Base-by-base conservation (phyloP, 2,888 invertebrate species). In the Seira sanloemensis region DNA sequence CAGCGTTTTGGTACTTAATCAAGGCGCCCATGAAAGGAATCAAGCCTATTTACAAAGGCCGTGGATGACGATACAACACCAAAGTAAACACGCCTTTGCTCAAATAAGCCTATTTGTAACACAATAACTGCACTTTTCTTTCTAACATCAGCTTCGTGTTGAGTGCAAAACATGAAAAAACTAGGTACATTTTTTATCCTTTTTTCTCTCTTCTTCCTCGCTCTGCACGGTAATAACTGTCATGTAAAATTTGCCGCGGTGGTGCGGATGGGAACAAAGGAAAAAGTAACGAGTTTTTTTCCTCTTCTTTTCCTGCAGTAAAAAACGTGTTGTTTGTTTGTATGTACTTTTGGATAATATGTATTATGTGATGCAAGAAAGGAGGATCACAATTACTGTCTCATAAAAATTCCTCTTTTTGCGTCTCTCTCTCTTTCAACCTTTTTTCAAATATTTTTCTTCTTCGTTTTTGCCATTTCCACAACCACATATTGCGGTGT, bases 381-480 rank as follows among this genome's bases (percentile, higher is more conserved):
- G 26, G 19, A 81, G 81, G 76, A 81, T 76, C 81, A 81, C 81
- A 81, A 81, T 81, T 81, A 81, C 81, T 81, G 81, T 81, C 81
- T 81, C 81, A 81, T 76, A 81, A 81, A 81, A 81, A 81, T 80
- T 80, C 80, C 75, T 80, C 25, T 37, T 26, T 75, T 54, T 74
- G 21, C 37, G 27, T 65, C 37, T 75, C 23, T 69, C 4, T 27
- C 16, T 12, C 16, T 71, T 71, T 71, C 62, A 78, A 58, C 66
- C 46, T 79, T 67, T 72, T 54, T 66, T 73, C 66, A 21, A 23
- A 66, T 66, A 58, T n/a, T 75, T 66, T 75, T 23, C 73, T 24
- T 78, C 72, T n/a, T n/a, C n/a, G n/a, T 37, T 37, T 37, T 37
- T 7, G 37, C 37, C n/a, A n/a, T n/a, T n/a, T n/a, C n/a, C n/a